These are phyloP conservation scores for Bombus breviceps DNA, from an alignment of 1,140 invertebrate species.

Conservation along the genomic window DNA sequence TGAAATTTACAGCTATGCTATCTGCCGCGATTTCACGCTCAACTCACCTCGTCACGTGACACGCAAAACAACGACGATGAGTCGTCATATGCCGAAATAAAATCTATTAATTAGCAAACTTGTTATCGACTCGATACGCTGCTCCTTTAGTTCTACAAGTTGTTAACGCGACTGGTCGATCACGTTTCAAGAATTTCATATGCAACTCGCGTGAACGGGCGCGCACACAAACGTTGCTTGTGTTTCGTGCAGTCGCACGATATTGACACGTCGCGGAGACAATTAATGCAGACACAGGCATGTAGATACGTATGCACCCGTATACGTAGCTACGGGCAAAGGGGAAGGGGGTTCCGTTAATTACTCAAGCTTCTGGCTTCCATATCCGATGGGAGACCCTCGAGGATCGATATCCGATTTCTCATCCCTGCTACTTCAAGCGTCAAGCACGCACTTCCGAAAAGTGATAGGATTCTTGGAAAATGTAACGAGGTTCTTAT, in stretches of 20 bases:
- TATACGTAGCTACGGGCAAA: background rate
- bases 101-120: background rate
- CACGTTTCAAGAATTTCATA: slow-evolving; percentile 23
- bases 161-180: slow-evolving; percentile 17
- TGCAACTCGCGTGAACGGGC: background rate
- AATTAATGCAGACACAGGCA: slow-evolving; percentile 39
- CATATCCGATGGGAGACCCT: slow-evolving; percentile 34
- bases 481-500: background rate
- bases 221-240: background rate
- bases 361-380: slow-evolving; percentile 47
- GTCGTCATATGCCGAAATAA: background rate
- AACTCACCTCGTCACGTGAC: background rate
- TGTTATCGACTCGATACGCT: background rate
- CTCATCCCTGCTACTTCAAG: slow-evolving; percentile 31
- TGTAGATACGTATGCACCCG: background rate
- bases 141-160: background rate
- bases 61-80: too few relatives aligned
- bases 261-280: slow-evolving; percentile 32
- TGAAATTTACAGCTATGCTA: too few relatives aligned
- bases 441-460: background rate
- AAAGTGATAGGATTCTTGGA: background rate
- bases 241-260: slow-evolving; percentile 21
- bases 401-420: slow-evolving; percentile 50
- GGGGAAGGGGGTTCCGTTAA: slow-evolving; percentile 47
- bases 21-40: background rate